Evolutionary conservation across 2,797 vertebrate species (phyloP).

Genomic region (Cetoscarus ocellatus): DNA sequence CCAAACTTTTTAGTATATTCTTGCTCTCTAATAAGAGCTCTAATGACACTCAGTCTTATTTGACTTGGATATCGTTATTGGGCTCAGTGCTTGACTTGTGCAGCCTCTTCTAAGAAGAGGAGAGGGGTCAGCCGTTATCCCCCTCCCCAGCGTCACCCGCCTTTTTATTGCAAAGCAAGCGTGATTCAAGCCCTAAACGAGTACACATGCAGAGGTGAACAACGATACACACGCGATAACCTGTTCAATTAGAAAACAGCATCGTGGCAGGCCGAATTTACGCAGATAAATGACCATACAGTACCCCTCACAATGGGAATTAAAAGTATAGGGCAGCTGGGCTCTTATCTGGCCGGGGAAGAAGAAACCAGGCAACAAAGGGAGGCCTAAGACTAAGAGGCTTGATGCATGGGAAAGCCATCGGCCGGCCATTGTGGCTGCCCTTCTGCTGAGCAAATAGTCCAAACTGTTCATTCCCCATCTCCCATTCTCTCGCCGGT

Average conservation of each 20-base stretch:
- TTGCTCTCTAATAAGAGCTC: neutral
- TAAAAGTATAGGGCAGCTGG: slow-evolving; percentile 95
- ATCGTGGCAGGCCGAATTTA: slow-evolving; percentile 63
- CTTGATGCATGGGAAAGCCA: slow-evolving; percentile 99
- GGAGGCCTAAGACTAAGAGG: slow-evolving; percentile 91
- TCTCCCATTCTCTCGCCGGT: slow-evolving; percentile 99
- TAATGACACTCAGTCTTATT: slow-evolving; percentile 14
- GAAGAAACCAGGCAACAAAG: slow-evolving; percentile 95
- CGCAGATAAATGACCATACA: slow-evolving; percentile 88
- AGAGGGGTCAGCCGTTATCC: slow-evolving; percentile 77
- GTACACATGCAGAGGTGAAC: slow-evolving; percentile 81
- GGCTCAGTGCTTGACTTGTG: slow-evolving; percentile 76
- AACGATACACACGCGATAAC: slow-evolving; percentile 78
- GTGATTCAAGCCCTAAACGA: slow-evolving; percentile 75
- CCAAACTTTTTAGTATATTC: neutral
- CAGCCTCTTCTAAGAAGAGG: slow-evolving; percentile 69
- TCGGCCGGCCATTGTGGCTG: slow-evolving; percentile 96
- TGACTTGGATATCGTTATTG: slow-evolving; percentile 63
- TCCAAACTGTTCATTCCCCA: slow-evolving; percentile 99
- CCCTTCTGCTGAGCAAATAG: slow-evolving; percentile 99
- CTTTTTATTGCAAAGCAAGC: slow-evolving; percentile 73
- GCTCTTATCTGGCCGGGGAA: slow-evolving; percentile 93
- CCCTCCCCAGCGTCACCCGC: slow-evolving; percentile 40
- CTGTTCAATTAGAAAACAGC: slow-evolving; percentile 72
- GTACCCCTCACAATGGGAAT: slow-evolving; percentile 85